Evolutionary conservation across 2,888 invertebrate genomes (phyloP).

Genomic region (Polyploca ridens): DNA sequence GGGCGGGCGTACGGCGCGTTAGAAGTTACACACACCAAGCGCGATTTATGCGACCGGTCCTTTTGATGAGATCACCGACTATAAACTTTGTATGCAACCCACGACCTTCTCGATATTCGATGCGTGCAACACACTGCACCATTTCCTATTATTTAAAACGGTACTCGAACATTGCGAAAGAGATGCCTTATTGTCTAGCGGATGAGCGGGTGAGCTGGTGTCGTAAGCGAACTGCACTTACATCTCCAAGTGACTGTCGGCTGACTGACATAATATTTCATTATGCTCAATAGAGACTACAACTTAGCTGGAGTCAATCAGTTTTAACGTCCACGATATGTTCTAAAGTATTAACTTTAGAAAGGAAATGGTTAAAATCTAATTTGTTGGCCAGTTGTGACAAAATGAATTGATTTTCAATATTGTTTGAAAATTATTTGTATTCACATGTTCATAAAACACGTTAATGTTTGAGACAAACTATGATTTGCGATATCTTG

Average conservation of each 20-base stretch:
- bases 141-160: slow-evolving; percentile 79
- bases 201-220: slow-evolving; percentile 54
- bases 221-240: slow-evolving; percentile 45
- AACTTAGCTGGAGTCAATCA: slow-evolving; percentile 35
- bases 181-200: slow-evolving; percentile 74
- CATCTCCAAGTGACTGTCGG: slow-evolving; percentile 31
- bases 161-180: slow-evolving; percentile 72
- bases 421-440: slow-evolving; percentile 18
- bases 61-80: slow-evolving; percentile 81
- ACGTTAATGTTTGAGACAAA: not conserved
- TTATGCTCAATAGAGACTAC: slow-evolving; percentile 19
- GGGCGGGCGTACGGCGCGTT: slow-evolving; percentile 81
- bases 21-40: slow-evolving; percentile 79
- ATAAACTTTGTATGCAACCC: slow-evolving; percentile 79
- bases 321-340: slow-evolving; percentile 25
- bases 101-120: slow-evolving; percentile 77
- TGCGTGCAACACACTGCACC: slow-evolving; percentile 76
- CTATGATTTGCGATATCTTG: not conserved
- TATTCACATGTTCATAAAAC: not conserved
- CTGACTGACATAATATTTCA: not conserved
- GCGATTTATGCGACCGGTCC: slow-evolving; percentile 81
- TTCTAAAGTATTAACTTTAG: slow-evolving; percentile 17
- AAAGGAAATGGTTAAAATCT: slow-evolving; percentile 24
- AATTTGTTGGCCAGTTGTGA: slow-evolving; percentile 14
- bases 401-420: slow-evolving; percentile 29